Evolutionary conservation across 2,888 invertebrate species (phyloP).

Genomic region (Serrognathus titanus): DNA sequence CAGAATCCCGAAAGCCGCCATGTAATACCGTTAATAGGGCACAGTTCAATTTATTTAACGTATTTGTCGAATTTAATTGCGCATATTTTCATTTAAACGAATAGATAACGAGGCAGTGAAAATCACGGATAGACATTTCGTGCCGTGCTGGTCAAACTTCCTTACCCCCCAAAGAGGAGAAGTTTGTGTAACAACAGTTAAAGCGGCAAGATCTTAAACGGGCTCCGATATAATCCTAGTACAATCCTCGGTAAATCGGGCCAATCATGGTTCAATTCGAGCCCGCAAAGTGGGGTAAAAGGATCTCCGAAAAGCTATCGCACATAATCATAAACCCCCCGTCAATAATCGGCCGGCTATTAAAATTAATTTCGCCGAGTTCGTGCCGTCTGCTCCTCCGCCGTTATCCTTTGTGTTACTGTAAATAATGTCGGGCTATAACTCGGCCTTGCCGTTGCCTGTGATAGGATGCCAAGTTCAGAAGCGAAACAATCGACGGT

Average conservation of each 20-base stretch:
- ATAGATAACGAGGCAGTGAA: too few species aligned
- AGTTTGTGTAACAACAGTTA: not conserved
- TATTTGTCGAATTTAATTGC: too few species aligned
- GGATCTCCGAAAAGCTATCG: not conserved
- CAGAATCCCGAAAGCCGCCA: too few species aligned
- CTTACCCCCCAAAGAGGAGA: too few species aligned
- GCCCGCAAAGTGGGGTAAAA: not conserved
- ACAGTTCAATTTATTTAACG: too few species aligned
- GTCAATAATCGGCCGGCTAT: not conserved
- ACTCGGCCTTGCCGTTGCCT: not conserved
- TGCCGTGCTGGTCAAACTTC: too few species aligned
- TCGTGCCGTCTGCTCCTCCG: not conserved
- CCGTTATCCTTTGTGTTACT: not conserved
- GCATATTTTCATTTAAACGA: too few species aligned
- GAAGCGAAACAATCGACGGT: slow-evolving; percentile 9
- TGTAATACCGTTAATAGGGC: too few species aligned
- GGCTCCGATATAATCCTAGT: not conserved
- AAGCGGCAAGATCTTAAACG: not conserved
- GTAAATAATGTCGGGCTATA: not conserved
- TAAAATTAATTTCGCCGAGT: not conserved
- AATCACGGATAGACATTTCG: too few species aligned
- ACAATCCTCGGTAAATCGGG: not conserved
- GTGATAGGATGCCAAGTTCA: slow-evolving; percentile 16
- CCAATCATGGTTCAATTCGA: not conserved
- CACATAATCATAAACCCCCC: not conserved